Evolutionary conservation across 2,113 vertebrate species (phyloP).

Genomic region (Prunella fulvescens): DNA sequence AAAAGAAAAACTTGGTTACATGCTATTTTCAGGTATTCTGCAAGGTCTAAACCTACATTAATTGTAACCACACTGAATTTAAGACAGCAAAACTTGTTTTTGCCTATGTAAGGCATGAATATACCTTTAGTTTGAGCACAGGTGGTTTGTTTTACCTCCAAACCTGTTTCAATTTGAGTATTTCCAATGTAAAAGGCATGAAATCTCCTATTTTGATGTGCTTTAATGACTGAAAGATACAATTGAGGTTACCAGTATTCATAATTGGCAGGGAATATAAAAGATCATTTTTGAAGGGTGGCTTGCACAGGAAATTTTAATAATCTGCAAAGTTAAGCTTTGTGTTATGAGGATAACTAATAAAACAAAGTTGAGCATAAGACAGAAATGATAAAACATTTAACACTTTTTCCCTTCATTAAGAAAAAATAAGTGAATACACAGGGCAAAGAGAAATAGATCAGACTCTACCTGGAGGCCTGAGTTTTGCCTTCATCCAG

Average conservation of each 20-base stretch:
- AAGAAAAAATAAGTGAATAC: background rate
- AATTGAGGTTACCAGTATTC: background rate
- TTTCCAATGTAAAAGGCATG: background rate
- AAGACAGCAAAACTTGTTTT: background rate
- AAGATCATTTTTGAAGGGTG: background rate
- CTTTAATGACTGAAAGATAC: background rate
- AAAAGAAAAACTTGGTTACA: background rate
- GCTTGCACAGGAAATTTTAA: background rate
- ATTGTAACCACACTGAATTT: background rate
- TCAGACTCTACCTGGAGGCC: constrained; percentile 5
- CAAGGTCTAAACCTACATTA: background rate
- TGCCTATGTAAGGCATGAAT: background rate
- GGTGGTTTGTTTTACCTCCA: background rate
- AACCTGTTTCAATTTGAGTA: background rate
- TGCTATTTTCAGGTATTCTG: background rate
- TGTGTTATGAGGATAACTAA: background rate
- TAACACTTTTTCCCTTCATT: background rate
- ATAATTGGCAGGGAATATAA: background rate
- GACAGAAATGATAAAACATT: background rate
- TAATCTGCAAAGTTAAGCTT: background rate
- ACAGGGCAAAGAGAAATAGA: background rate
- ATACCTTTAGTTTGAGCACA: background rate
- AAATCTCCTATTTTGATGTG: background rate
- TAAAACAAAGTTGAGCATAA: background rate
- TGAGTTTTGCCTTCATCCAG: background rate